Evolutionary conservation across 2,113 vertebrate genomes (phyloP).

Genomic region (Alligator mississippiensis): DNA sequence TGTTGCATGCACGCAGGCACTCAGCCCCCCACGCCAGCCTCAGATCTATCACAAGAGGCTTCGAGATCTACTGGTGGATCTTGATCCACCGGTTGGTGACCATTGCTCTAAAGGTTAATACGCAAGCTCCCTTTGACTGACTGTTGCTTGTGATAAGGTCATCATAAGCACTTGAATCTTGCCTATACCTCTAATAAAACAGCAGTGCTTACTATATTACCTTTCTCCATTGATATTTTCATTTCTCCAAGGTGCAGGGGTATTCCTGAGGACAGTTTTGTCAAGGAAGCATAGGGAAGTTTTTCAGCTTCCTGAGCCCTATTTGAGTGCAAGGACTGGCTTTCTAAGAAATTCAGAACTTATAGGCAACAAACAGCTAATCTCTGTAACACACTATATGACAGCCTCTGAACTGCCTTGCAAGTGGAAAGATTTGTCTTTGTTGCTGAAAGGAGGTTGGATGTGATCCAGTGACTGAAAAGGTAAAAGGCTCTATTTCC

Average conservation of each 20-base stretch:
- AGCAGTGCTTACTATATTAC: not conserved
- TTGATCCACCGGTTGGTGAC: too few relatives aligned
- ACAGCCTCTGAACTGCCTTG: not conserved
- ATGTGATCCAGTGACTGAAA: rapidly evolving
- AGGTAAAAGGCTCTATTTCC: not conserved
- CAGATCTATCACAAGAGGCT: too few relatives aligned
- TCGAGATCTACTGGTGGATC: too few relatives aligned
- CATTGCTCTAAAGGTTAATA: not conserved
- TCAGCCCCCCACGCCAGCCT: too few relatives aligned
- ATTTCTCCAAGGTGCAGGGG: not conserved
- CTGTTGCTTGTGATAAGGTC: not conserved
- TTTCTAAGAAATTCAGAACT: too few relatives aligned
- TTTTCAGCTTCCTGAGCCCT: not conserved
- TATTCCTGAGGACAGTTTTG: not conserved
- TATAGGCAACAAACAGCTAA: too few relatives aligned
- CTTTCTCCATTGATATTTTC: not conserved
- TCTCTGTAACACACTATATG: not conserved
- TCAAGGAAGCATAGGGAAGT: not conserved
- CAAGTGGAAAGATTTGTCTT: not conserved
- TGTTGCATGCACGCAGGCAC: too few relatives aligned
- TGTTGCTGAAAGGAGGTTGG: not conserved
- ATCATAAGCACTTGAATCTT: not conserved
- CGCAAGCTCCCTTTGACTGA: not conserved
- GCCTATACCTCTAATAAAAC: not conserved
- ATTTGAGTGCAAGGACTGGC: not conserved